Evolutionary conservation across 1,140 invertebrate species (phyloP), one percentile per base, ranked within the genome.

Genomic region (Megalonaias nervosa): DNA sequence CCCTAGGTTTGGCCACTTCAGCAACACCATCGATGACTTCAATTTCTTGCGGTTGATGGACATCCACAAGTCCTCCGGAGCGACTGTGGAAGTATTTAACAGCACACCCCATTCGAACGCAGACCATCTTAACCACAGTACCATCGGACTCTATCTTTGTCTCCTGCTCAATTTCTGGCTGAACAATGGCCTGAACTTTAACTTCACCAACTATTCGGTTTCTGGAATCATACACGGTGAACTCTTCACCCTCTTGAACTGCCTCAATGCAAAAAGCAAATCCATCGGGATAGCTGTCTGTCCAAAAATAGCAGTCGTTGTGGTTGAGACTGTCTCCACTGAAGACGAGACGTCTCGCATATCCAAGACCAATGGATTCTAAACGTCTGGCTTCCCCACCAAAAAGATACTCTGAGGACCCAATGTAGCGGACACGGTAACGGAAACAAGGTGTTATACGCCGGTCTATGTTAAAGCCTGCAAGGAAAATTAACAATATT

Each of bases 311-410:
- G 71, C 94, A 93, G 31, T 92, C 89, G 79, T 95, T 94, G 23
- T 93, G 88, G 57, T 92, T 93, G 19, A 92, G 92, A 17, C 90
- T 89, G 66, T 94, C 93, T 0, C 94, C 93, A 81, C 93, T 92
- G 89, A 96, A 95, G 13, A 94, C 95, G 31, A 96, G 90, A 48
- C 94, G 91, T 85, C 95, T 95, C 14, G 94, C 95, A 85, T 95
- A 96, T 23, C 95, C 95, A 89, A 94, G 93, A 3, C 95, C 95
- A 74, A 95, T 92, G n/a, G 93, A 93, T 59, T 93, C 86, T 23
- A 96, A 90, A 71, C 92, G 89, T 64, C 94, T 87, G 57, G 94
- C 92, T 79, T 93, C 91, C 0, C 94, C 94, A 67, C 93, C 89
- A 83, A 95, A 95, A 3, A 95, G 90, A 83, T 93, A 93, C 21